Conservation (phyloP, 1,140 invertebrate species). For the Tetramorium parvispinum region DNA sequence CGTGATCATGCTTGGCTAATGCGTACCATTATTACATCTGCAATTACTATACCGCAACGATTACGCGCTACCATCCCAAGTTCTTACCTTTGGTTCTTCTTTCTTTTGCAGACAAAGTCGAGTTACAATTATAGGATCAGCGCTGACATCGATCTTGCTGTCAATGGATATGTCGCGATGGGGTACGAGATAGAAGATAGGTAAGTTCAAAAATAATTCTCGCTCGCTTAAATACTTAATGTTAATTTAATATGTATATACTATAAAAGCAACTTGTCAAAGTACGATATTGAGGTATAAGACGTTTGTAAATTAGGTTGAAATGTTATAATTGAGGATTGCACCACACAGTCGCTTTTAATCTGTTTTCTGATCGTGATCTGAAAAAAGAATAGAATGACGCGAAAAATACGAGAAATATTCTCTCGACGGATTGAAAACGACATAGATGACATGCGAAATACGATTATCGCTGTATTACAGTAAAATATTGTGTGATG, state of each 20-base stretch:
- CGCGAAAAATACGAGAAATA: background rate
- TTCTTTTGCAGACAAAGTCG: constrained; percentile 19
- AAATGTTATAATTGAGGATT: background rate
- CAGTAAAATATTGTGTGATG: constrained; percentile 1
- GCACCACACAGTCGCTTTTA: background rate
- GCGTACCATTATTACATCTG: background rate
- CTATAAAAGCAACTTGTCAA: background rate
- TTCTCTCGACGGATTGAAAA: background rate
- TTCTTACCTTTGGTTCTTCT: background rate
- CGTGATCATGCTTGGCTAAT: background rate
- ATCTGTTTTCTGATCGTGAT: background rate
- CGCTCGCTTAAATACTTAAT: background rate
- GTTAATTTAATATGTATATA: too few relatives aligned
- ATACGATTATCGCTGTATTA: background rate
- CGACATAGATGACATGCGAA: constrained; percentile 4
- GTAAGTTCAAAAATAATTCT: constrained; percentile 18
- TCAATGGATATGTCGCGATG: constrained; percentile 34
- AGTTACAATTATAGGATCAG: background rate
- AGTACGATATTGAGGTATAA: background rate
- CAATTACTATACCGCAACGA: constrained; percentile 22
- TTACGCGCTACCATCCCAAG: background rate
- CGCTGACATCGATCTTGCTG: constrained; percentile 21
- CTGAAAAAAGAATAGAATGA: background rate
- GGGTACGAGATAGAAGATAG: constrained; percentile 28
- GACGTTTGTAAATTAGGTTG: background rate